Evolutionary conservation across 2,888 invertebrate genomes (phyloP), one percentile per base, ranked within the genome.

Genomic region (Ischnus inquisitorius): DNA sequence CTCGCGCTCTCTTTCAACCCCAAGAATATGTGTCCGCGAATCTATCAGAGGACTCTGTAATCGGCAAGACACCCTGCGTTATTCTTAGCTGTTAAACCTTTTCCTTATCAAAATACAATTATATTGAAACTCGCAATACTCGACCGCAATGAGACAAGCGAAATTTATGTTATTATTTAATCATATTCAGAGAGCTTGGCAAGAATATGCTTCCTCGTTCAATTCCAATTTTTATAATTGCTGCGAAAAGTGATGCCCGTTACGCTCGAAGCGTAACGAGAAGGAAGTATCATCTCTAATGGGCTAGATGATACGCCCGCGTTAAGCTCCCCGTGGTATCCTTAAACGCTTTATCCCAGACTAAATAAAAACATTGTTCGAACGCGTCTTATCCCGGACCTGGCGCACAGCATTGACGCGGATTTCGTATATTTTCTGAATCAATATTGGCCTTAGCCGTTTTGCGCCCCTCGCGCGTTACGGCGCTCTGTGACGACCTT

Each of bases 351-450:
- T 88, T 89, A 89, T 88, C 83, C 88, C 88, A 92, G 91, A 91
- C 91, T 92, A 92, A 92, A 92, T 92, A 92, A 92, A 91, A 92
- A 91, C 90, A 92, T 88, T 88, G 89, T 84, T 88, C 83, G 87
- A 88, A 79, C 78, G 87, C 88, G 87, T 89, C 86, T 87, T 89
- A 88, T 90, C 86, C 89, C 88, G 74, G 88, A 88, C 87, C 86
- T 87, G 87, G 77, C 87, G 86, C 87, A 51, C 39, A 60, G 62
- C 25, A 72, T 39, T 60, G 43, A 85, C 85, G 86, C 88, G 87
- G 89, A 91, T 91, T 91, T 91, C 89, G 91, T 92, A 90, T 92
- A 92, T 92, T 92, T 91, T 91, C 91, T 92, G 89, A 92, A 91
- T 91, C 90, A 92, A 92, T 91, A 92, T 91, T 92, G 89, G 89